Conservation (phyloP, 2,113 vertebrate species). For the Vidua macroura region DNA sequence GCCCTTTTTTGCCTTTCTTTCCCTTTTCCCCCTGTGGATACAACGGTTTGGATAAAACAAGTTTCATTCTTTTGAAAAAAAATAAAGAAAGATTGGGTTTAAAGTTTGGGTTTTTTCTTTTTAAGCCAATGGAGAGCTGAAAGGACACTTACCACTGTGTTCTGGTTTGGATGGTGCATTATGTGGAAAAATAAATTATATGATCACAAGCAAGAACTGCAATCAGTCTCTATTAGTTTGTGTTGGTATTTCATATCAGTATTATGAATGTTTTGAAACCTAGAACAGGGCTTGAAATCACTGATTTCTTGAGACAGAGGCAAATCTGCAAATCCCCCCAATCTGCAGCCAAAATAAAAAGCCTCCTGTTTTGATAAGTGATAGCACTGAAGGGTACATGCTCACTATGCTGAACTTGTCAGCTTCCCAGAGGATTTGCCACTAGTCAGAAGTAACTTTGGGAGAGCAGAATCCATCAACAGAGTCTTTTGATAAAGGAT, state of each 20-base stretch:
- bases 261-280: constrained; percentile 35
- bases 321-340: background rate
- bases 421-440: background rate
- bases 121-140: constrained; percentile 68
- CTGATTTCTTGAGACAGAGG: background rate
- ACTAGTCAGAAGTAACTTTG: background rate
- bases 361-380: background rate
- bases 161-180: constrained; percentile 59
- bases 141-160: constrained; percentile 79
- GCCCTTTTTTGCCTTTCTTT: constrained; percentile 99
- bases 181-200: constrained; percentile 47
- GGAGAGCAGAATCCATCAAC: background rate
- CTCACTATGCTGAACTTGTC: background rate
- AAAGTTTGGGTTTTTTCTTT: constrained; percentile 34
- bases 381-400: background rate
- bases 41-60: constrained; percentile 90
- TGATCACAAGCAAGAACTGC: constrained; percentile 39
- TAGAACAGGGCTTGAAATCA: constrained; percentile 51
- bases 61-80: constrained; percentile 63
- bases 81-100: constrained; percentile 4
- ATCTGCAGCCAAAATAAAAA: background rate
- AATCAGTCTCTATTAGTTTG: constrained; percentile 15
- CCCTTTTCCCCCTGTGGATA: constrained; percentile 99
- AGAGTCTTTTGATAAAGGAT: background rate
- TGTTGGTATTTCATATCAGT: background rate